phyloP scores from a whole-genome alignment of 1,140 invertebrate species.

The Penaeus vannamei region DNA sequence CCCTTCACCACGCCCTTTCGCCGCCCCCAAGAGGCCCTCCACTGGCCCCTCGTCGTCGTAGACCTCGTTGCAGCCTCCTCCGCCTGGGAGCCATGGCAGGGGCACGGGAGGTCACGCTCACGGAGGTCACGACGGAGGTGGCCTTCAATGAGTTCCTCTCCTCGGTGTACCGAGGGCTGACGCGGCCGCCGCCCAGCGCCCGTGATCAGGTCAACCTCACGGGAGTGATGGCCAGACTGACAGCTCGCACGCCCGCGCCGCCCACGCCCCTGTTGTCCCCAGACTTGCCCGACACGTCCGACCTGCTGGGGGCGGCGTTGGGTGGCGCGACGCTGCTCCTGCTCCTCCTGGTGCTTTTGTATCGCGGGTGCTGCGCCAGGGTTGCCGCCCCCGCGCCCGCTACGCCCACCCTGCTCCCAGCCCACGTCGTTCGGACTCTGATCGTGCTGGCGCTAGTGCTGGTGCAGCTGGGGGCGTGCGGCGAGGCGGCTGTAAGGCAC shows the following conservation, averaged over 20 bases:
- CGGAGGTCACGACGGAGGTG: slow-evolving; percentile 26
- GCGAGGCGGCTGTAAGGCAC: slow-evolving; percentile 31
- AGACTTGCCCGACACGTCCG: slow-evolving; percentile 28
- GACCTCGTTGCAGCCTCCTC: no score
- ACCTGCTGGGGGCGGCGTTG: slow-evolving; percentile 28
- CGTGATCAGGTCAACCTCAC: slow-evolving; percentile 33
- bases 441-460: slow-evolving; percentile 20
- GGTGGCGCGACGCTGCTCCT: slow-evolving; percentile 5
- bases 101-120: background rate
- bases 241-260: background rate
- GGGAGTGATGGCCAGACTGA: background rate
- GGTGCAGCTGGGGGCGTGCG: slow-evolving; percentile 29
- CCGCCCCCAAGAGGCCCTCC: no score
- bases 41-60: no score
- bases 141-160: slow-evolving; percentile 7
- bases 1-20: no score
- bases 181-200: slow-evolving; percentile 4
- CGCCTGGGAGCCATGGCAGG: background rate
- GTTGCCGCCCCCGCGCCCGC: background rate
- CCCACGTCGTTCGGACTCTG: slow-evolving; percentile 20
- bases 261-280: background rate
- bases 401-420: slow-evolving; percentile 25
- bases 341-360: background rate
- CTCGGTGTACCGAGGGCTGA: background rate
- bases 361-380: slow-evolving; percentile 19